Evolutionary conservation across 2,888 invertebrate species (phyloP), one percentile per base, ranked within the genome.

Genomic region (Unio delphinus): DNA sequence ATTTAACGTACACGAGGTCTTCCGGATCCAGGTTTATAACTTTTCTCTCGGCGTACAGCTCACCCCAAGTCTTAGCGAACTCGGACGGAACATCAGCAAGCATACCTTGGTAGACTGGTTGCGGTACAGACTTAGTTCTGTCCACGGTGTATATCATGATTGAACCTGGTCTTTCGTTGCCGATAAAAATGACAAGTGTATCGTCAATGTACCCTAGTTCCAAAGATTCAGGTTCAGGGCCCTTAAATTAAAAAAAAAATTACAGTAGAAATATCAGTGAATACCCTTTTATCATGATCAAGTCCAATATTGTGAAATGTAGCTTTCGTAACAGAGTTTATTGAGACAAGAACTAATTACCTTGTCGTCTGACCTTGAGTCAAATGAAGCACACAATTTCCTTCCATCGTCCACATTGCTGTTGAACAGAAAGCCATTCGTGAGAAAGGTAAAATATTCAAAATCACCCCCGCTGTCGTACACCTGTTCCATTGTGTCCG

Each of bases 161-260:
- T 8, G 72, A 74, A 18, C 85, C 85, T 0, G 85, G 84, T n/a
- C 81, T 63, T 69, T 86, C 86, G 57, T 75, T 79, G 3, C 83
- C 85, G 8, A 85, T 73, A 64, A 86, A 79, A 17, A 86, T 56
- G 1, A 85, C 28, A 1, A 79, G 73, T 15, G 73, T 68, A 20
- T 73, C 73, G 3, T 73, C 75, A 54, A 84, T 70, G 17, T 76
- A 72, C 8, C 70, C 84, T 15, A 83, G 69, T 3, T 77, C 79
- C 8, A 85, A 58, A 18, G 77, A 72, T 67, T 85, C 85, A 1
- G 80, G 70, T 64, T 86, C 85, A 7, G 81, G 80, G 0, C 86
- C 85, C 85, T 84, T 26, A 55, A 18, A 11, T 30, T 45, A 6
- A 20, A 54, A 63, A 30, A 26, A 18, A 61, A 15, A 30, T 30